phyloP scores from a whole-genome alignment of 2,113 vertebrate genomes.

The Marmota monax region DNA sequence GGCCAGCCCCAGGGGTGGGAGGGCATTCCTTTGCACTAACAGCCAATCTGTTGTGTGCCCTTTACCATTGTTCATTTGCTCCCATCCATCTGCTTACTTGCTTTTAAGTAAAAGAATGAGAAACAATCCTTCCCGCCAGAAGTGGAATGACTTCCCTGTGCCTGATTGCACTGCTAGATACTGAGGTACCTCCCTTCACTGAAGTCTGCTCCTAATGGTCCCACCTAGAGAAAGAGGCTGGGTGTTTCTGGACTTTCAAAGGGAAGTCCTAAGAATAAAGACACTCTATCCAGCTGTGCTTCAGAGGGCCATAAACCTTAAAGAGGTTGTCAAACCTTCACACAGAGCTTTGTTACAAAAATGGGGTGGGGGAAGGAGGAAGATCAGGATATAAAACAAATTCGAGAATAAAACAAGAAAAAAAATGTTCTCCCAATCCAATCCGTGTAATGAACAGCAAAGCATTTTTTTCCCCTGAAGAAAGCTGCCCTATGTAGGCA shows the following conservation, averaged over 20 bases:
- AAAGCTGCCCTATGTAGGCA: not conserved
- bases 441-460: not conserved
- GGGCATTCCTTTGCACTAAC: not conserved
- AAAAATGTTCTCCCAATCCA: not conserved
- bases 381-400: not conserved
- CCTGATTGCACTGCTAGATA: not conserved
- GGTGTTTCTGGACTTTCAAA: constrained; percentile 54
- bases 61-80: not conserved
- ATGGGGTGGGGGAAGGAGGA: not conserved
- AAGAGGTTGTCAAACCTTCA: not conserved
- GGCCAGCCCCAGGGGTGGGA: not conserved
- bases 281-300: constrained; percentile 66
- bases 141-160: not conserved
- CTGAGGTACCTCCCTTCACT: not conserved
- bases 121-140: constrained; percentile 10
- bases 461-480: constrained; percentile 29
- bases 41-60: not conserved
- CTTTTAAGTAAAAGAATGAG: constrained; percentile 54
- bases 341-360: not conserved
- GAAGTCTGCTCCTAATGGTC: not conserved
- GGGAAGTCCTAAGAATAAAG: constrained; percentile 58
- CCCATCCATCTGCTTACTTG: constrained; percentile 46
- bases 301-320: constrained; percentile 41
- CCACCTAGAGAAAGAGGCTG: constrained; percentile 23
- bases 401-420: constrained; percentile 13